A percentile compares a stretch with the other conserved stretches of the same genome.
Conservation (phyloP, 37 sponge, comb jelly and placozoan species). For the Ephydatia muelleri region DNA sequence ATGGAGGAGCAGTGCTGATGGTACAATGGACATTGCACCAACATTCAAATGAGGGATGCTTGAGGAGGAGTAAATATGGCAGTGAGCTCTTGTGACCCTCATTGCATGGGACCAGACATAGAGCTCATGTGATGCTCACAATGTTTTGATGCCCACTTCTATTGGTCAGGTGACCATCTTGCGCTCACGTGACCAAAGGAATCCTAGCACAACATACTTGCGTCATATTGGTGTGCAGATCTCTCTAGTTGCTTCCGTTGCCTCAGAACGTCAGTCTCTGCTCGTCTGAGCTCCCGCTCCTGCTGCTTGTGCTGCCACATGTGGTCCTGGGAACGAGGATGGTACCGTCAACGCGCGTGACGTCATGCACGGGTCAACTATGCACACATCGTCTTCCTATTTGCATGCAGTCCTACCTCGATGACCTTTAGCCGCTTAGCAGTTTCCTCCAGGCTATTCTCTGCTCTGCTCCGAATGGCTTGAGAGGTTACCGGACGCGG, state of each 20-base stretch:
- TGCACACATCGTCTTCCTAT: neutral
- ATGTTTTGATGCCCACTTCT: too few relatives aligned
- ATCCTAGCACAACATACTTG: conserved; percentile 37
- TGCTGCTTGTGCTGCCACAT: conserved; percentile 92
- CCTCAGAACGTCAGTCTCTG: conserved; percentile 63
- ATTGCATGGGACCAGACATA: too few relatives aligned
- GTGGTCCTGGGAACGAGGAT: conserved; percentile 42
- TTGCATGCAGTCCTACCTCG: conserved; percentile 31
- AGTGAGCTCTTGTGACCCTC: too few relatives aligned
- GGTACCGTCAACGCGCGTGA: neutral
- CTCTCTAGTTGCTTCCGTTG: conserved; percentile 61
- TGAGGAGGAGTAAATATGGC: too few relatives aligned
- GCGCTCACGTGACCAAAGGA: too few relatives aligned
- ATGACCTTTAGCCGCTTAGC: conserved; percentile 45
- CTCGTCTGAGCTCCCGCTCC: conserved; percentile 67
- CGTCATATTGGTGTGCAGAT: conserved; percentile 48
- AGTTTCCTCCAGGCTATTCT: conserved; percentile 43
- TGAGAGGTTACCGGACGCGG: conserved; percentile 28
- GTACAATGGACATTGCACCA: too few relatives aligned
- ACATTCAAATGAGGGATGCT: too few relatives aligned
- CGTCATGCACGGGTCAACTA: neutral
- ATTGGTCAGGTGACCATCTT: too few relatives aligned
- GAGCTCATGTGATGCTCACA: too few relatives aligned
- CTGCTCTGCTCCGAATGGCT: conserved; percentile 32
- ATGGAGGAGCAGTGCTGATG: too few relatives aligned